A percentile compares a stretch with the other conserved stretches of the same genome.
Conservation (phyloP, 2,113 vertebrate species). For the Anhinga rufa region DNA sequence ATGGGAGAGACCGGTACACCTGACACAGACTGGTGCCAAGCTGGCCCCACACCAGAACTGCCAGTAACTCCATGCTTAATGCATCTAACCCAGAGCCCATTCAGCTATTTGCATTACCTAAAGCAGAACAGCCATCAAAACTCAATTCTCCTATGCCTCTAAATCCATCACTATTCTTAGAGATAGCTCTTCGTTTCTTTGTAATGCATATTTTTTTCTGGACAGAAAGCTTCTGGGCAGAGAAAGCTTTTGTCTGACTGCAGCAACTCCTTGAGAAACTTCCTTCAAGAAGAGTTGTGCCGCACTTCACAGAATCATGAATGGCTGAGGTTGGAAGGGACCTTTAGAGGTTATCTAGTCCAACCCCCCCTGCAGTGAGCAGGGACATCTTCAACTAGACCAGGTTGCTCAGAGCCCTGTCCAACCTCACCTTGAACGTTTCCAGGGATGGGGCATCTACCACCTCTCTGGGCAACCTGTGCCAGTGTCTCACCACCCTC, state of each 20-base stretch:
- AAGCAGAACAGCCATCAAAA: not conserved
- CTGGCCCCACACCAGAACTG: not conserved
- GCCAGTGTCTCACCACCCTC: too few relatives aligned
- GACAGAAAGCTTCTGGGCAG: not conserved
- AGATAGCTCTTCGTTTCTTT: not conserved
- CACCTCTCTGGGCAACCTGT: too few relatives aligned
- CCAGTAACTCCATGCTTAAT: not conserved
- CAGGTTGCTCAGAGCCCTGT: too few relatives aligned
- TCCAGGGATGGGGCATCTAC: too few relatives aligned
- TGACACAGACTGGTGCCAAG: too few relatives aligned
- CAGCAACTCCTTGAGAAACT: not conserved
- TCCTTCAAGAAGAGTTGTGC: not conserved
- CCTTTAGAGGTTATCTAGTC: too few relatives aligned
- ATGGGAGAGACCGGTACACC: not conserved
- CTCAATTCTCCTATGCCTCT: not conserved
- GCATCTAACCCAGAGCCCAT: not conserved
- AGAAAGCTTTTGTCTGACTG: not conserved
- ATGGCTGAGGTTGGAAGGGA: too few relatives aligned
- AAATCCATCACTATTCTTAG: not conserved
- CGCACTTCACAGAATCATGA: too few relatives aligned
- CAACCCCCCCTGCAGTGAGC: too few relatives aligned
- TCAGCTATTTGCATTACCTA: not conserved
- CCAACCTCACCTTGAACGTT: too few relatives aligned
- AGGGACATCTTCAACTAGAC: too few relatives aligned
- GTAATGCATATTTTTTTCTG: not conserved